A percentile compares a stretch with the other conserved stretches of the same genome.
Conservation (phyloP, 2,888 invertebrate genomes). For the Heliconius sara region DNA sequence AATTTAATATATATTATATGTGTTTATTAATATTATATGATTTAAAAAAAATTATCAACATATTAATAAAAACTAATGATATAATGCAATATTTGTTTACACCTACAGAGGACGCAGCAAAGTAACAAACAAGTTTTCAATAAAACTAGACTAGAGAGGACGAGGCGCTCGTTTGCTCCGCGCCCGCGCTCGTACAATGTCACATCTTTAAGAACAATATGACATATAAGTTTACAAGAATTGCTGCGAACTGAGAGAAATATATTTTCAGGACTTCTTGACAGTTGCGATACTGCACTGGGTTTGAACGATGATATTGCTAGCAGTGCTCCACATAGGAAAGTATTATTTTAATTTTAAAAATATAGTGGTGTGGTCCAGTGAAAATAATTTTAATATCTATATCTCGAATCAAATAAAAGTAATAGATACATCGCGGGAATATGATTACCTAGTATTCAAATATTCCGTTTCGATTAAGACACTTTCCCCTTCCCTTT, state of each 20-base stretch:
- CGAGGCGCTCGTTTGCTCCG: constrained; percentile 5
- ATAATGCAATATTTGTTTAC: not conserved
- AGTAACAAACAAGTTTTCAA: constrained; percentile 16
- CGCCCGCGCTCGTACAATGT: constrained; percentile 7
- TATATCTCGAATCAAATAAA: no score
- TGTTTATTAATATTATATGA: no score
- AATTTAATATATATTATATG: no score
- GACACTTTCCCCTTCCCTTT: no score
- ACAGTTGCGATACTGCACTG: constrained; percentile 29
- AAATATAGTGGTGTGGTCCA: not conserved
- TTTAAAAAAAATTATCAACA: not conserved
- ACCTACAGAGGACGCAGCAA: not conserved
- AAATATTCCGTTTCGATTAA: no score
- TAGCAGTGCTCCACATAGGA: not conserved
- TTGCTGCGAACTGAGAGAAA: constrained; percentile 16
- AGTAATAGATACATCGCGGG: no score
- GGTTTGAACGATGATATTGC: constrained; percentile 4
- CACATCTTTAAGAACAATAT: constrained; percentile 30
- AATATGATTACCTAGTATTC: no score
- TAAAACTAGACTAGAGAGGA: not conserved
- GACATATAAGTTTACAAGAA: constrained; percentile 23
- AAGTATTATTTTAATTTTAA: not conserved
- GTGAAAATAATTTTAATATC: no score
- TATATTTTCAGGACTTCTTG: constrained; percentile 30
- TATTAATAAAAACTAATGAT: not conserved